Percentiles rank a stretch among this genome's conserved stretches.
These are phyloP conservation scores for Schizothorax lantsangensis DNA, from an alignment of 2,797 vertebrate species.

Conservation along the genomic window DNA sequence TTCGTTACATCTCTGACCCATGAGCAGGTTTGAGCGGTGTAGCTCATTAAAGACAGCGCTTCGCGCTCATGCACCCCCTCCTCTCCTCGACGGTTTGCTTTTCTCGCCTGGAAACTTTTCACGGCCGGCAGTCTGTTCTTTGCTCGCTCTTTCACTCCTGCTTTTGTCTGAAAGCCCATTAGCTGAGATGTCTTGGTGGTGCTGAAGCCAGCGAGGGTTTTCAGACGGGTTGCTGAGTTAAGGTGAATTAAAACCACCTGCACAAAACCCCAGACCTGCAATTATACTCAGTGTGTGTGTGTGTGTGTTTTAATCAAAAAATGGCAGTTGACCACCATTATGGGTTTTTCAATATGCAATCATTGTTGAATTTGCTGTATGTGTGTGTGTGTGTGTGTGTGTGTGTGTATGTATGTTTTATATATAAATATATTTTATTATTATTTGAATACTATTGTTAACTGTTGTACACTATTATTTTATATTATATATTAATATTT, in stretches of 20 bases:
- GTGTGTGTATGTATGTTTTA: too few species aligned
- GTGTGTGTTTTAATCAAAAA: background rate
- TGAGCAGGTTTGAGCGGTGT: constrained; percentile 25
- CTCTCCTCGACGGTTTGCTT: background rate
- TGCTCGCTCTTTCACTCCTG: background rate
- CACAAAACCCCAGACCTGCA: background rate
- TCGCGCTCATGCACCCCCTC: background rate
- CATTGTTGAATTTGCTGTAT: background rate
- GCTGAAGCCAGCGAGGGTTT: constrained; percentile 10
- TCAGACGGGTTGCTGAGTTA: constrained; percentile 23
- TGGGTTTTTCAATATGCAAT: background rate
- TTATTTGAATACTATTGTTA: too few species aligned
- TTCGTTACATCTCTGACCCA: constrained; percentile 41
- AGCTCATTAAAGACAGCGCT: constrained; percentile 53
- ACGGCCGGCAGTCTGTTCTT: constrained; percentile 20
- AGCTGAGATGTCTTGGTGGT: constrained; percentile 28
- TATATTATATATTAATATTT: background rate
- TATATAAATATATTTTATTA: background rate
- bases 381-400: too few species aligned
- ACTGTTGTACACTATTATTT: background rate
- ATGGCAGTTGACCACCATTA: background rate
- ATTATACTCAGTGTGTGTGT: background rate
- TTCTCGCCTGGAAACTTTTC: constrained; percentile 24
- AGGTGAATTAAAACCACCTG: constrained; percentile 3
- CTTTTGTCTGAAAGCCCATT: constrained; percentile 43